Percentiles rank a stretch among this genome's conserved stretches.
phyloP scores from a whole-genome alignment of 2,888 invertebrate species.

The Calephelis perditalis region DNA sequence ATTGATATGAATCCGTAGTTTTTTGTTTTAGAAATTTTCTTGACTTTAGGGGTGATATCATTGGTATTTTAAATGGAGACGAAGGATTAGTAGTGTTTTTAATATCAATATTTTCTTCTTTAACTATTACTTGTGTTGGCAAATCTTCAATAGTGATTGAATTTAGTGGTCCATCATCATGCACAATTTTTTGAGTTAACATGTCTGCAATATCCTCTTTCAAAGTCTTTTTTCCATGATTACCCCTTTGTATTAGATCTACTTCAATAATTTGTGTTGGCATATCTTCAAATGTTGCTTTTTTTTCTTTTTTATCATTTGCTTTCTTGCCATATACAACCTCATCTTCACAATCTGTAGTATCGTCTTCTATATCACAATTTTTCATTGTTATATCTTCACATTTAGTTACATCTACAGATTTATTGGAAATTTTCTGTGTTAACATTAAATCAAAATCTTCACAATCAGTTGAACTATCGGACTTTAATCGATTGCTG shows the following conservation, averaged over 20 bases:
- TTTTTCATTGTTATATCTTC: slow-evolving; percentile 33
- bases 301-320: slow-evolving; percentile 15
- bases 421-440: slow-evolving; percentile 37
- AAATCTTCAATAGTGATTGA: slow-evolving; percentile 35
- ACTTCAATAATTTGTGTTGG: slow-evolving; percentile 34
- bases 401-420: slow-evolving; percentile 43
- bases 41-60: slow-evolving; percentile 41
- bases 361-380: slow-evolving; percentile 35
- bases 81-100: not conserved
- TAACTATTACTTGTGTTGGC: slow-evolving; percentile 39
- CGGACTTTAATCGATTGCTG: slow-evolving; percentile 33
- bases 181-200: slow-evolving; percentile 35
- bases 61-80: slow-evolving; percentile 53
- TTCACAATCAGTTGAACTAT: slow-evolving; percentile 48
- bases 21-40: slow-evolving; percentile 39
- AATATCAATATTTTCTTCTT: slow-evolving; percentile 23
- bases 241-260: slow-evolving; percentile 15
- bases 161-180: slow-evolving; percentile 1
- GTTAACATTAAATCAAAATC: slow-evolving; percentile 43
- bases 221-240: slow-evolving; percentile 17
- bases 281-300: slow-evolving; percentile 32
- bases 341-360: slow-evolving; percentile 47
- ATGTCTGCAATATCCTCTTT: slow-evolving; percentile 35
- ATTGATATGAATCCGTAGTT: slow-evolving; percentile 2
- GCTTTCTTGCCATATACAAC: slow-evolving; percentile 12